These are phyloP conservation scores for Taxidea taxus DNA, from an alignment of 2,113 vertebrate species.

Conservation along the genomic window DNA sequence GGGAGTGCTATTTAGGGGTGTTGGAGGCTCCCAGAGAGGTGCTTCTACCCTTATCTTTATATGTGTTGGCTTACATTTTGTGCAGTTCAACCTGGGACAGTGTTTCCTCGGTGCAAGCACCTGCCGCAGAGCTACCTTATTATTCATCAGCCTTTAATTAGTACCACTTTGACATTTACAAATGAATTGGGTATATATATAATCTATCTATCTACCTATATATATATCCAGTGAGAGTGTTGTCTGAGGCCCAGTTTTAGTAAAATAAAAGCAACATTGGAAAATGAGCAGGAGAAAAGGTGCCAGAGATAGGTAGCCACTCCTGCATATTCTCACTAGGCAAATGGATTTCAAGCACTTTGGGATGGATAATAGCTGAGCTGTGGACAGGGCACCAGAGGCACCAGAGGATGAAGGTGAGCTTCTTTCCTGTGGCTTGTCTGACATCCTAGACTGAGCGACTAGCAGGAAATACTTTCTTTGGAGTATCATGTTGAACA, in stretches of 20 bases:
- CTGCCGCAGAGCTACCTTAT: neutral
- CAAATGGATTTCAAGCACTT: neutral
- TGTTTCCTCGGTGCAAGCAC: neutral
- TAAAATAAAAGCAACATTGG: conserved; percentile 5
- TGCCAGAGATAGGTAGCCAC: neutral
- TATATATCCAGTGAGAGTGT: neutral
- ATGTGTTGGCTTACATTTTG: neutral
- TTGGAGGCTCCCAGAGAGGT: neutral
- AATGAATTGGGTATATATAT: neutral
- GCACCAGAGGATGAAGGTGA: neutral
- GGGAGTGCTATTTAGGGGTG: neutral
- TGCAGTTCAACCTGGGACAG: neutral
- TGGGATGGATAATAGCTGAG: neutral
- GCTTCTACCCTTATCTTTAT: neutral
- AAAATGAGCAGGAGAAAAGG: neutral
- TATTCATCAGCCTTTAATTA: conserved; percentile 13
- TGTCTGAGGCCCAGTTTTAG: neutral
- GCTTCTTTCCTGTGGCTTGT: neutral
- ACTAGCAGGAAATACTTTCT: neutral
- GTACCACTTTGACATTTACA: conserved; percentile 28
- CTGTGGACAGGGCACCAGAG: neutral
- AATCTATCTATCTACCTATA: neutral
- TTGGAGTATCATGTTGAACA: neutral
- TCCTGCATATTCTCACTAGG: neutral
- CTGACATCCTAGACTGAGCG: neutral